These are phyloP conservation scores for Psittacula derbiana DNA, from an alignment of 2,797 vertebrate genomes.

Conservation along the genomic window DNA sequence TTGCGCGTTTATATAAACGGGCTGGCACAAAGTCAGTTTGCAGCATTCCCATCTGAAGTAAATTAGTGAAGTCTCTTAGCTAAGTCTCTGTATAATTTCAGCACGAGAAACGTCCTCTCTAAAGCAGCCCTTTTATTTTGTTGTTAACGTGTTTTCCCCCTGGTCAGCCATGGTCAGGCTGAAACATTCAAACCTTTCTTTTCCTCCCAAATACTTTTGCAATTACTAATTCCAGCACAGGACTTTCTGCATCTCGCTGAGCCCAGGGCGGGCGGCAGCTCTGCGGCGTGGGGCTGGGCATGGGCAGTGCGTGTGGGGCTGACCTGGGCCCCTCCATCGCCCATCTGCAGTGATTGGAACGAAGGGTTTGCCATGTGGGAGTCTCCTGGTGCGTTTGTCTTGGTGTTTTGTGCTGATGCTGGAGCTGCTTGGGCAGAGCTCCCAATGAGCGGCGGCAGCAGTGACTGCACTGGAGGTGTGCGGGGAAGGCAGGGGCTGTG, in stretches of 20 bases:
- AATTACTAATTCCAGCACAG: not conserved
- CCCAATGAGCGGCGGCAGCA: accelerated
- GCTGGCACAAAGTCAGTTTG: slow-evolving; percentile 67
- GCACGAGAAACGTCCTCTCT: slow-evolving; percentile 47
- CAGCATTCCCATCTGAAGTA: slow-evolving; percentile 67
- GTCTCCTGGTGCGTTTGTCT: not conserved
- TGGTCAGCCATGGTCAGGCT: slow-evolving; percentile 30
- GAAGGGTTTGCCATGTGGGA: accelerated
- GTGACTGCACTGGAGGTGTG: not conserved
- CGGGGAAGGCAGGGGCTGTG: accelerated
- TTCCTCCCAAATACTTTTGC: slow-evolving; percentile 38
- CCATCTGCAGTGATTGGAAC: accelerated
- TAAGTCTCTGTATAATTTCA: slow-evolving; percentile 68
- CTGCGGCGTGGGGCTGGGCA: accelerated
- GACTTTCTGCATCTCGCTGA: not conserved
- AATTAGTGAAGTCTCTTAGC: slow-evolving; percentile 66
- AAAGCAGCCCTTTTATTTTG: not conserved
- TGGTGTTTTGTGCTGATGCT: not conserved
- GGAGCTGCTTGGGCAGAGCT: not conserved
- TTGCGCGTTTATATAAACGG: slow-evolving; percentile 66
- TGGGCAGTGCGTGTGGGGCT: accelerated
- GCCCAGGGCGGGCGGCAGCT: not conserved
- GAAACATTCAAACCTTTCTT: slow-evolving; percentile 14
- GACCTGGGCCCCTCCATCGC: not conserved
- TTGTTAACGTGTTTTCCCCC: not conserved